Conservation (phyloP, 2,113 vertebrate species). For the Gyps fulvus region DNA sequence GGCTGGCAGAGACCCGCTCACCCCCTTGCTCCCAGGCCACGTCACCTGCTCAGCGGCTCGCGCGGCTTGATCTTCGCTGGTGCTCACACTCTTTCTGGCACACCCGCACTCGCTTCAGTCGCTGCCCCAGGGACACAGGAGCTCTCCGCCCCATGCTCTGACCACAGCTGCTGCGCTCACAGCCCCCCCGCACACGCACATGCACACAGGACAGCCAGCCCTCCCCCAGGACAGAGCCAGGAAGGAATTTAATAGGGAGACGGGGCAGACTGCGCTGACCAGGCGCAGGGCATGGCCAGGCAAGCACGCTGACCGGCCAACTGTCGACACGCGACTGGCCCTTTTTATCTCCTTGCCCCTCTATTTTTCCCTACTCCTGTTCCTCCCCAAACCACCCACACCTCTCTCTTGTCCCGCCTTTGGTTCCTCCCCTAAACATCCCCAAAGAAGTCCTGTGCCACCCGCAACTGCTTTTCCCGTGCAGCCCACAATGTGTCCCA, state of each 20-base stretch:
- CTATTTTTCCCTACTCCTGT: no score
- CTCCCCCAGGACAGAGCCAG: background rate
- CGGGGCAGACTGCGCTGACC: background rate
- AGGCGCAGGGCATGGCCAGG: background rate
- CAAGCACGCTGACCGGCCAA: background rate
- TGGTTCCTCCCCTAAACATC: background rate
- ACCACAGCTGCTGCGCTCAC: no score
- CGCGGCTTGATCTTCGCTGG: no score
- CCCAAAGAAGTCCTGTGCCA: background rate
- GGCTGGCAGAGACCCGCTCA: no score
- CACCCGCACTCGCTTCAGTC: no score
- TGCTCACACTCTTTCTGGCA: no score
- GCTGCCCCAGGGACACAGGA: no score
- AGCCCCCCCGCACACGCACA: fast-evolving
- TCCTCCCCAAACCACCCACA: background rate
- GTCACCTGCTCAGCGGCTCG: no score
- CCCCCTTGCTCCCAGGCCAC: no score
- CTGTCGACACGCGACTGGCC: fast-evolving
- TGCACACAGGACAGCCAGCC: background rate
- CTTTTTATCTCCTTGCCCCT: background rate
- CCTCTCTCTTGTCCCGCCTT: background rate
- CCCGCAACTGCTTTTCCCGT: background rate
- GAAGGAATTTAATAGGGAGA: background rate
- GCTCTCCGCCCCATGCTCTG: no score
- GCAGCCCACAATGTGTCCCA: background rate